Evolutionary conservation across 2,113 vertebrate genomes (phyloP).

Genomic region (Indicator maculatus): DNA sequence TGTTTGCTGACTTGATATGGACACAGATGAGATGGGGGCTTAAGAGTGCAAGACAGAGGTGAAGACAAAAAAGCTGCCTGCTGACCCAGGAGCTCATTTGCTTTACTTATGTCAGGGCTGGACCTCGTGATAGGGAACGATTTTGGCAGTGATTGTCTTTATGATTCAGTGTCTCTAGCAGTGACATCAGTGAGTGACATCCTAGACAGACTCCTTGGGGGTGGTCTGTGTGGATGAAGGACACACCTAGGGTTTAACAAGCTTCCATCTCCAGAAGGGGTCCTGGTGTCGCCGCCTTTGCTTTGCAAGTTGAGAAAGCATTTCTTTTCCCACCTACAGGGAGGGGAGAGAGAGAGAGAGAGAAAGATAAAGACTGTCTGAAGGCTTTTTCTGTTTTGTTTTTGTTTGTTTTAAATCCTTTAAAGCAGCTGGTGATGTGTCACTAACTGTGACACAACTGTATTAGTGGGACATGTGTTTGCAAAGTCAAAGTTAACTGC

Average conservation of each 20-base stretch:
- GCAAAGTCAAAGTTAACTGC: neutral
- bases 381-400: neutral
- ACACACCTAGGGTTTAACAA: constrained; percentile 86
- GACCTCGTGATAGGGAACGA: constrained; percentile 65
- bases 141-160: constrained; percentile 85
- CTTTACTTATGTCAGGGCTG: constrained; percentile 56
- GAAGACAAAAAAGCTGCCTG: constrained; percentile 51
- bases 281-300: constrained; percentile 93
- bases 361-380: neutral
- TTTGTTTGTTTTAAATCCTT: neutral
- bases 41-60: constrained; percentile 61
- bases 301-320: constrained; percentile 94
- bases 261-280: constrained; percentile 98
- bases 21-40: constrained; percentile 33
- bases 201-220: constrained; percentile 71
- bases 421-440: neutral
- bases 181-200: constrained; percentile 77
- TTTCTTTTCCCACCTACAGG: constrained; percentile 91
- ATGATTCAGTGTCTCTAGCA: constrained; percentile 79
- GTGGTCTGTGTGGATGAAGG: constrained; percentile 73
- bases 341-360: neutral
- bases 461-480: neutral
- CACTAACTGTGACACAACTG: neutral
- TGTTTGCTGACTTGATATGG: constrained; percentile 30
- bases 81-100: constrained; percentile 49